Evolutionary conservation across 2,797 vertebrate genomes (phyloP), one percentile per base, ranked within the genome.

Genomic region (Gastrophryne carolinensis): DNA sequence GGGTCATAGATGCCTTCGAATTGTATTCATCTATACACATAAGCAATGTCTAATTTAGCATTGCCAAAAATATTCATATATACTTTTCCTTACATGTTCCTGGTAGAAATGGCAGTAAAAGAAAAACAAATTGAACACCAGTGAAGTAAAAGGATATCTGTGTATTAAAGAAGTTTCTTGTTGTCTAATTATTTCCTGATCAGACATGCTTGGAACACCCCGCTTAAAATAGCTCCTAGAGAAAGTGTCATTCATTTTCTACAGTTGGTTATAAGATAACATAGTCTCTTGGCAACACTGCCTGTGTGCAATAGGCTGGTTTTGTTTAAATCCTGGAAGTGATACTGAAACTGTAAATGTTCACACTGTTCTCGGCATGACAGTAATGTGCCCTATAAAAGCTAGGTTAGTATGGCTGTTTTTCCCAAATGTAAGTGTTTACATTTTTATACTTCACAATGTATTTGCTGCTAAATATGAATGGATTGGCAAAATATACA

Each of bases 161-260:
- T 11, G 19, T 47, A 41, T 29, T 49, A 66, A 24, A 52, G 24
- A 21, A 37, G 3, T 30, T 21, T 57, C 15, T 29, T 17, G 29
- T 26, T 19, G 15, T 26, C 2, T 15, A 23, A 44, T 75, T 29
- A 32, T 60, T 30, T 30, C n/a, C n/a, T 68, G 21, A 23, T 32
- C 15, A 32, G 24, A 17, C 26, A 5, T 2, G 61, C 27, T 49
- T 50, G 30, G 24, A 54, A 41, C 9, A 13, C 49, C 54, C 4
- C n/a, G 13, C 41, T 50, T 47, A 8, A 23, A 65, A 39, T 62
- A 53, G 34, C 53, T 60, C 41, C 44, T 54, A 35, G 56, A 69
- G 64, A 50, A 82, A 84, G 84, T 83, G 24, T 80, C 82, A 85
- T 88, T 87, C 80, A 86, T 86, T 86, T 86, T 81, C 81, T 83